phyloP scores from a whole-genome alignment of 2,888 invertebrate species.

The Eupithecia insigniata region DNA sequence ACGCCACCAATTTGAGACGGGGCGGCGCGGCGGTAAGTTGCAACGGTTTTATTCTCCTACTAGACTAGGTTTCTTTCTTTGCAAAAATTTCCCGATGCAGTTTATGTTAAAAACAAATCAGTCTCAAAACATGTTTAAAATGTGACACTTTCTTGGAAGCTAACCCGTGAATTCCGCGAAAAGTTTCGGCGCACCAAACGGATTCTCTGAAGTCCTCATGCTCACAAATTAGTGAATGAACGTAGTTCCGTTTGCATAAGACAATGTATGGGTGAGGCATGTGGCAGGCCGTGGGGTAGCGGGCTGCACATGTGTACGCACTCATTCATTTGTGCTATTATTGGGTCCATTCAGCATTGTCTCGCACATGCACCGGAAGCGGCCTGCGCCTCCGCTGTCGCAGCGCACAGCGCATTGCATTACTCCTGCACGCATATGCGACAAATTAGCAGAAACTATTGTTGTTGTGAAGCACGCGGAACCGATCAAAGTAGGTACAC shows the following conservation, averaged over 20 bases:
- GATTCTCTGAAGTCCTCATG: slow-evolving; percentile 70
- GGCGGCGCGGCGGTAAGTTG: not conserved
- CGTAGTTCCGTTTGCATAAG: slow-evolving; percentile 74
- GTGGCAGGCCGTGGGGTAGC: slow-evolving; percentile 66
- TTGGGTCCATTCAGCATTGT: slow-evolving; percentile 82
- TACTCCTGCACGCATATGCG: slow-evolving; percentile 49
- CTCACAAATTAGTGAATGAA: slow-evolving; percentile 70
- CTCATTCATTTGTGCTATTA: slow-evolving; percentile 81
- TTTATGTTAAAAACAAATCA: slow-evolving; percentile 16
- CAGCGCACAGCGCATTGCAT: slow-evolving; percentile 50
- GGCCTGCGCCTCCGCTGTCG: slow-evolving; percentile 28
- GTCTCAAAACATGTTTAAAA: slow-evolving; percentile 32
- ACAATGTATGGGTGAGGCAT: slow-evolving; percentile 70
- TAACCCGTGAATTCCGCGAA: slow-evolving; percentile 50
- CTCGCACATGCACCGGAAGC: slow-evolving; percentile 81
- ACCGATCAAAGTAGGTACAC: slow-evolving; percentile 11
- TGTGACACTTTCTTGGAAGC: slow-evolving; percentile 48
- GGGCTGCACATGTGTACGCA: slow-evolving; percentile 76
- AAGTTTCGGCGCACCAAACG: slow-evolving; percentile 63
- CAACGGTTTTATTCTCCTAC: not conserved
- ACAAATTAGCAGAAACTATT: slow-evolving; percentile 74
- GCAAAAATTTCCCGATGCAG: not conserved
- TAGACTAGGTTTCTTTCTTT: not conserved
- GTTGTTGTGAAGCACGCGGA: slow-evolving; percentile 34
- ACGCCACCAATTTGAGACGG: not conserved